Base-by-base conservation (phyloP, 2,888 invertebrate species). In the Drosophila mimetica region DNA sequence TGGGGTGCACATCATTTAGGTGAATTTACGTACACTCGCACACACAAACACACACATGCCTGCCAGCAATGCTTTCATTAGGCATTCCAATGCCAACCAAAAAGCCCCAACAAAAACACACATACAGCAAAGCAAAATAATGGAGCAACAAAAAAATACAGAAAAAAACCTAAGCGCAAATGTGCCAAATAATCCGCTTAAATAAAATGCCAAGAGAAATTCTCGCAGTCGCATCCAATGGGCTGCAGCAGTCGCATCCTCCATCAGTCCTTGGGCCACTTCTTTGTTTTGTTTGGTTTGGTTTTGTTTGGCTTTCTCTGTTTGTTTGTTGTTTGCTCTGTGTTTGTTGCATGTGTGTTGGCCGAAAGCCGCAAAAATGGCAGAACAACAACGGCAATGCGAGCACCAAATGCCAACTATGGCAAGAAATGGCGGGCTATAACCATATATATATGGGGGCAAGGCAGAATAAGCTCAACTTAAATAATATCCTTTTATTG, bases 121-220 rank as follows among this genome's bases (percentile, higher is more conserved):
- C 22, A 55, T 22, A 30, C 16, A 51, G 16, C 22, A 51, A 51
- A 20, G 32, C 14, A 44, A 69, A 70, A 51, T 57, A 54, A 63
- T 53, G 51, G 32, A 25, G 37, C 16, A 59, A 60, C 30, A 55
- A 39, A 58, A 44, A 57, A 42, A 39, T 51, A 52, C 52, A 8
- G 44, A 55, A 32, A 78, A 78, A 54, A 69, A 65, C 53, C 41
- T 22, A 50, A 70, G 83, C 60, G 74, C 74, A 83, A 86, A 77
- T 80, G 85, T 78, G 76, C 85, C 82, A 75, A 84, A 84, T 85
- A 88, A 85, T 88, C 89, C 72, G 84, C 84, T 85, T 85, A 85
- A 84, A 86, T 79, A 83, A 86, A 83, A 88, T 88, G 69, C 71
- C 55, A 71, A 57, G 69, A 79, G 80, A 87, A 87, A 82, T 79